These are phyloP conservation scores for Promerops cafer DNA, from an alignment of 2,113 vertebrate species.

Conservation along the genomic window DNA sequence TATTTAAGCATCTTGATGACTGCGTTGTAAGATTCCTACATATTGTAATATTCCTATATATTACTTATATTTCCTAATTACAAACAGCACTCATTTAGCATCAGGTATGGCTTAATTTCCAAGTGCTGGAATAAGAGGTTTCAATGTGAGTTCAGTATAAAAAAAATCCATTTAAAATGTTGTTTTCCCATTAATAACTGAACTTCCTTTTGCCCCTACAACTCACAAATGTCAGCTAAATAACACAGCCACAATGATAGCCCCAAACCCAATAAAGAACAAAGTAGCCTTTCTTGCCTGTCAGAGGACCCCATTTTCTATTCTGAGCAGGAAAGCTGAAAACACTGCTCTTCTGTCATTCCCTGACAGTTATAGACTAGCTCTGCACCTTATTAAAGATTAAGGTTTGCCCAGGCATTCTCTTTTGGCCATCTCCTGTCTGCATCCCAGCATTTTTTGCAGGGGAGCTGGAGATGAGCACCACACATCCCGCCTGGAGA, in stretches of 20 bases:
- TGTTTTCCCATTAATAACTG: neutral
- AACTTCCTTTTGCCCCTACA: neutral
- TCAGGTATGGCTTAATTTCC: neutral
- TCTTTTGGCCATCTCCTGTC: conserved; percentile 62
- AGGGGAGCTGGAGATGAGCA: conserved; percentile 52
- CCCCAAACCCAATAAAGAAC: conserved; percentile 8
- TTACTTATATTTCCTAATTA: conserved; percentile 32
- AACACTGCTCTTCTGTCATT: conserved; percentile 60
- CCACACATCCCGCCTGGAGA: conserved; percentile 15
- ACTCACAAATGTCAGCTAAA: conserved; percentile 22
- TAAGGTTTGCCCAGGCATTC: conserved; percentile 67
- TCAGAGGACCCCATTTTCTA: conserved; percentile 60
- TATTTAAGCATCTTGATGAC: neutral
- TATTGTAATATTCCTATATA: neutral
- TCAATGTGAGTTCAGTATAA: neutral
- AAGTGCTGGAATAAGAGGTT: neutral
- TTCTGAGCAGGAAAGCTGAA: conserved; percentile 67
- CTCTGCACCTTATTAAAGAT: conserved; percentile 78
- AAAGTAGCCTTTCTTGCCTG: conserved; percentile 17
- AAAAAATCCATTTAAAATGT: neutral
- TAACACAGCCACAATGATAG: conserved; percentile 24
- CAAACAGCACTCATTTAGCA: conserved; percentile 14
- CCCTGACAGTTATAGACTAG: conserved; percentile 76
- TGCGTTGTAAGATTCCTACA: neutral
- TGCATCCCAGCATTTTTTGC: conserved; percentile 65